Evolutionary conservation across 2,888 invertebrate genomes (phyloP).

Genomic region (Tortricodes alternella): DNA sequence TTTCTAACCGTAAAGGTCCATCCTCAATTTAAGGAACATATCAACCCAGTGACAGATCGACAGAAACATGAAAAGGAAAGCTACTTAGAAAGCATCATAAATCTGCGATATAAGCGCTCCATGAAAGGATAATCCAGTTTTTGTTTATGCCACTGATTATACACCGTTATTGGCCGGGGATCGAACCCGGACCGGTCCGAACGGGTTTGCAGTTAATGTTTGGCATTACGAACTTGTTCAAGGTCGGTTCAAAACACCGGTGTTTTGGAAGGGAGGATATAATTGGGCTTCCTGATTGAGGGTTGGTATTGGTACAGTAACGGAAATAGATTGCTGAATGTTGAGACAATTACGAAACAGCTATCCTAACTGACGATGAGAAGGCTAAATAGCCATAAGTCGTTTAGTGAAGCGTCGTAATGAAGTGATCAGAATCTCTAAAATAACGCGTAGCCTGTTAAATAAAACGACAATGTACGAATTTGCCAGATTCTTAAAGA

Average conservation of each 20-base stretch:
- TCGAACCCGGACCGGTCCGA: slow-evolving; percentile 7
- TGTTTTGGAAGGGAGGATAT: neutral
- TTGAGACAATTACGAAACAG: too few relatives aligned
- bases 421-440: too few relatives aligned
- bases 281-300: neutral
- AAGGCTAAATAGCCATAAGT: too few relatives aligned
- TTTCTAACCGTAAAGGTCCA: too few relatives aligned
- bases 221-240: slow-evolving; percentile 3
- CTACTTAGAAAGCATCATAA: slow-evolving; percentile 1
- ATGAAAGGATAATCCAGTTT: slow-evolving; percentile 9
- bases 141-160: neutral
- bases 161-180: slow-evolving; percentile 6
- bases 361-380: too few relatives aligned
- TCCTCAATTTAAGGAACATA: too few relatives aligned
- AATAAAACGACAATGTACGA: too few relatives aligned
- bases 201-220: slow-evolving; percentile 6
- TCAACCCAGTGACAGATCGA: neutral
- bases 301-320: neutral
- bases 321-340: neutral
- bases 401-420: too few relatives aligned
- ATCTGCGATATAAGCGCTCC: slow-evolving; percentile 3
- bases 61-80: slow-evolving; percentile 10
- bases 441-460: too few relatives aligned
- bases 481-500: too few relatives aligned
- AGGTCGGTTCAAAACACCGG: slow-evolving; percentile 3